phyloP scores from a whole-genome alignment of 2,113 vertebrate species.

The Hemicordylus capensis region DNA sequence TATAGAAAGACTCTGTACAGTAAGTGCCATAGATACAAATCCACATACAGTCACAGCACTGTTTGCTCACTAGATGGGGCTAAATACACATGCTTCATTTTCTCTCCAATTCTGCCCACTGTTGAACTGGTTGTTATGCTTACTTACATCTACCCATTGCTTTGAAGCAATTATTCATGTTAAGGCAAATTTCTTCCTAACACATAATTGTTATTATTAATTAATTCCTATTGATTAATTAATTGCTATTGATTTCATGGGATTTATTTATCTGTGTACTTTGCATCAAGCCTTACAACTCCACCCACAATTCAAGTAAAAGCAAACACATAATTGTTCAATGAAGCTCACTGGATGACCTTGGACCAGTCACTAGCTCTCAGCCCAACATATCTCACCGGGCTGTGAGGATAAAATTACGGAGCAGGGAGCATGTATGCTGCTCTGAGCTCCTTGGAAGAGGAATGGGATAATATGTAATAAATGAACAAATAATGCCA shows the following conservation, averaged over 20 bases:
- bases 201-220: background rate
- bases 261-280: background rate
- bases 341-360: no score
- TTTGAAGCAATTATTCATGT: background rate
- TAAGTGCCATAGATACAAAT: background rate
- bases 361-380: no score
- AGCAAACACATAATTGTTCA: background rate
- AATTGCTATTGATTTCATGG: background rate
- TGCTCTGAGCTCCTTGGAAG: no score
- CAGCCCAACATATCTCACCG: no score
- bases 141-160: background rate
- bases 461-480: no score
- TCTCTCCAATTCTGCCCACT: background rate
- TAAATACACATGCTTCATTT: background rate
- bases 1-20: background rate
- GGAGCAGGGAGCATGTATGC: no score
- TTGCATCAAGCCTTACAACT: background rate
- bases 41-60: background rate
- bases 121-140: background rate
- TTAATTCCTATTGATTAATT: background rate
- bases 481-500: no score
- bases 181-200: background rate
- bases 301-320: background rate
- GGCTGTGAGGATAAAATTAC: no score
- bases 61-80: conserved; percentile 55